These are phyloP conservation scores for Aselliscus stoliczkanus DNA, from an alignment of 2,797 vertebrate genomes.

Conservation along the genomic window DNA sequence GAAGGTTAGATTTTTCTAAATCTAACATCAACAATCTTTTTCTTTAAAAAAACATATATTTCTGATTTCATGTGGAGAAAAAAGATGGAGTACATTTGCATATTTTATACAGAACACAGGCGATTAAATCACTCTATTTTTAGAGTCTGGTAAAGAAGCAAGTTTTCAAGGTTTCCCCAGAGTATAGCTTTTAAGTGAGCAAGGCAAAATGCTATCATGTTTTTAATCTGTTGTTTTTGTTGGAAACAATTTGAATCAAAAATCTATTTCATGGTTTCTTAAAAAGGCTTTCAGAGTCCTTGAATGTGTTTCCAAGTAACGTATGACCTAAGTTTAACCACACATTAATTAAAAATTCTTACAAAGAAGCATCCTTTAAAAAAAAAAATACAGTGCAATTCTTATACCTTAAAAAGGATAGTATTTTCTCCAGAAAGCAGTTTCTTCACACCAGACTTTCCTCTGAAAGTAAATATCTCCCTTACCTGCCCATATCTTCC, in stretches of 20 bases:
- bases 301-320: neutral
- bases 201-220: neutral
- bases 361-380: neutral
- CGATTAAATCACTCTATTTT: neutral
- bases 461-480: neutral
- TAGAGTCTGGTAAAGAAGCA: neutral
- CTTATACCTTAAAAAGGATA: neutral
- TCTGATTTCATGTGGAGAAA: neutral
- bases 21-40: neutral
- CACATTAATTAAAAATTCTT: slow-evolving; percentile 36
- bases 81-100: neutral
- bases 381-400: neutral
- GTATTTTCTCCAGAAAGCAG: neutral
- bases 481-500: neutral
- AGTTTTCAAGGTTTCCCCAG: neutral
- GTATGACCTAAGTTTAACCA: neutral
- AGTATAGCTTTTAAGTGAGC: neutral
- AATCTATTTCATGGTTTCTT: slow-evolving; percentile 23
- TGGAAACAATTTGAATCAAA: slow-evolving; percentile 25
- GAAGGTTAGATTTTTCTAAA: neutral
- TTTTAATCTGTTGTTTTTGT: slow-evolving; percentile 45
- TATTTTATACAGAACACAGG: slow-evolving; percentile 29
- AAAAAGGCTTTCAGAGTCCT: slow-evolving; percentile 30
- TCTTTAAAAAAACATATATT: neutral
- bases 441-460: neutral